Conservation (phyloP, 2,888 invertebrate genomes). For the Cataglyphis rosenhaueri region DNA sequence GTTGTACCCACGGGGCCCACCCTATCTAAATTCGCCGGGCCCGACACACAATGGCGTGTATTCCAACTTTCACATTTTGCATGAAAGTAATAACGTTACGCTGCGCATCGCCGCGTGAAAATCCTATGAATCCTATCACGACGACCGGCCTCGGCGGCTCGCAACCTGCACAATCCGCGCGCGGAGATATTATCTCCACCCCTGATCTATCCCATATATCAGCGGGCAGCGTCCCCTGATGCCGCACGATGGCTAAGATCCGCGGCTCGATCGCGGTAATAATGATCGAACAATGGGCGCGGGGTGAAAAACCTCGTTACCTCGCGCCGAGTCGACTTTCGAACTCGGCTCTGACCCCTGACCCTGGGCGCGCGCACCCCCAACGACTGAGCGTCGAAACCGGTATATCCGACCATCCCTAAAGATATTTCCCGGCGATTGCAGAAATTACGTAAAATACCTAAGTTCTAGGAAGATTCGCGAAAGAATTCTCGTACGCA, state of each 20-base stretch:
- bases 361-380: conserved; percentile 27
- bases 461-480: background rate
- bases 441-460: conserved; percentile 23
- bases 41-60: conserved; percentile 41
- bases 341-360: conserved; percentile 36
- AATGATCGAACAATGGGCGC: conserved; percentile 51
- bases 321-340: conserved; percentile 36
- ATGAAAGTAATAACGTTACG: conserved; percentile 52
- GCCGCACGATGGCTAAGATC: conserved; percentile 44
- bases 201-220: conserved; percentile 49
- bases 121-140: conserved; percentile 20
- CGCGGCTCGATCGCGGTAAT: conserved; percentile 52
- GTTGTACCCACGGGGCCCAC: conserved; percentile 24
- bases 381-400: conserved; percentile 36
- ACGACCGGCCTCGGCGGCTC: conserved; percentile 33
- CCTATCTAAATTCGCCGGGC: conserved; percentile 10
- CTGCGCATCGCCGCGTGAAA: conserved; percentile 45
- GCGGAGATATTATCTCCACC: conserved; percentile 44
- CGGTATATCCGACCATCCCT: conserved; percentile 46
- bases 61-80: conserved; percentile 57
- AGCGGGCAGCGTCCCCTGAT: conserved; percentile 25
- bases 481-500: background rate
- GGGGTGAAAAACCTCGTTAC: conserved; percentile 21
- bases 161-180: conserved; percentile 27
- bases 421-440: conserved; percentile 4